phyloP scores from a whole-genome alignment of 2,797 vertebrate species.

The Sebastes iracundus region DNA sequence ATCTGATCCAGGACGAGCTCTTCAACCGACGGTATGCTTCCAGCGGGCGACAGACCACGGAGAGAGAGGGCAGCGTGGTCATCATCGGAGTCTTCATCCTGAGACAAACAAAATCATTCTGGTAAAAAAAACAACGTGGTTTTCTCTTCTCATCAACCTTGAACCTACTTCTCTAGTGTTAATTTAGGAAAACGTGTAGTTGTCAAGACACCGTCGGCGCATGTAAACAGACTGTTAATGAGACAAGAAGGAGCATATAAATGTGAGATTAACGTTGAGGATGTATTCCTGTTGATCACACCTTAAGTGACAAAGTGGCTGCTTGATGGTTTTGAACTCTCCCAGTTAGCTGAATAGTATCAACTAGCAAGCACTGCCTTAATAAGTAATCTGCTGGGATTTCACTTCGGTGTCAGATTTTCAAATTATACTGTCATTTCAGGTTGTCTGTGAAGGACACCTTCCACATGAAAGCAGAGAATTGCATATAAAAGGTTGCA shows the following conservation, averaged over 20 bases:
- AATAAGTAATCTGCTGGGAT: slow-evolving; percentile 1
- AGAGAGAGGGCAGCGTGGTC: slow-evolving; percentile 8
- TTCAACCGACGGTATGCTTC: slow-evolving; percentile 25
- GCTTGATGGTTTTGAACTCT: slow-evolving; percentile 31
- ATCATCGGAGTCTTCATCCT: slow-evolving; percentile 50
- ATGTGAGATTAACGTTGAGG: slow-evolving; percentile 9
- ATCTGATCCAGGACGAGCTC: slow-evolving; percentile 11
- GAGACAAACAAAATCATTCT: not conserved
- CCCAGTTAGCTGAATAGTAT: slow-evolving; percentile 10
- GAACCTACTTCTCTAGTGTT: not conserved
- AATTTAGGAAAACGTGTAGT: not conserved
- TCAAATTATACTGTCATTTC: not conserved
- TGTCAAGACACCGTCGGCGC: not conserved
- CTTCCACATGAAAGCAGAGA: not conserved
- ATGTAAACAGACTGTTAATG: not conserved
- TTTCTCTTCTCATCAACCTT: not conserved
- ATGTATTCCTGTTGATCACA: not conserved
- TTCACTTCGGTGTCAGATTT: slow-evolving; percentile 8
- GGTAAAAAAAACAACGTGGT: rapidly evolving
- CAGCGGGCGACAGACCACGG: not conserved
- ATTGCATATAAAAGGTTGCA: not conserved
- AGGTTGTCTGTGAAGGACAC: not conserved
- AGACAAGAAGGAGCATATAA: not conserved
- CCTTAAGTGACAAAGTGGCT: not conserved
- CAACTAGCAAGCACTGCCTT: not conserved